Conservation (phyloP, 1,140 invertebrate species). For the Drosophila ogumai region DNA sequence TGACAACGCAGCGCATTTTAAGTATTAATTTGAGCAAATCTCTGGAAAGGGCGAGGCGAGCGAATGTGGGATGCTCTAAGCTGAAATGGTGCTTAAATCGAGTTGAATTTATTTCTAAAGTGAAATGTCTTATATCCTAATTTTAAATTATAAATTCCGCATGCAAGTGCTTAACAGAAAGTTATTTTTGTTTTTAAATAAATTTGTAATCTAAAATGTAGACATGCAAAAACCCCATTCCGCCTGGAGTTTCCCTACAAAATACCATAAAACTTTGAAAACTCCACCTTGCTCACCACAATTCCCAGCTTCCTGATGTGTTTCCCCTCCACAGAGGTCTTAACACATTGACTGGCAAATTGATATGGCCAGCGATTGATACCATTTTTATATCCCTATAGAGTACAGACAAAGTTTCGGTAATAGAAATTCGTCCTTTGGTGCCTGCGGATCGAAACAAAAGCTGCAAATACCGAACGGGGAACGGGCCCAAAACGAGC, state of each 20-base stretch:
- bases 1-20: conserved; percentile 76
- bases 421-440: conserved; percentile 59
- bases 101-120: neutral
- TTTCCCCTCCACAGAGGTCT: conserved; percentile 1
- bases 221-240: too few relatives aligned
- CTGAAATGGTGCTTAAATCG: neutral
- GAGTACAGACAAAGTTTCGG: conserved; percentile 66
- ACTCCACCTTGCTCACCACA: neutral
- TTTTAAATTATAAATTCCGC: neutral
- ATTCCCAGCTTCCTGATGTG: neutral
- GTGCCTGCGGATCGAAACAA: conserved; percentile 65
- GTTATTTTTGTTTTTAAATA: too few relatives aligned
- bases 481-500: conserved; percentile 17
- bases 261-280: neutral
- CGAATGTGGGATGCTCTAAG: conserved; percentile 38
- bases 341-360: conserved; percentile 37
- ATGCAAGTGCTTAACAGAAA: too few relatives aligned
- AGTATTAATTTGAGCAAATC: conserved; percentile 72
- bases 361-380: conserved; percentile 28
- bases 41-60: neutral
- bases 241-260: neutral
- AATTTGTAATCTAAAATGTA: neutral
- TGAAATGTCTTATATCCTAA: neutral
- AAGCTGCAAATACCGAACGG: conserved; percentile 60
- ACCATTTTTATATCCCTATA: conserved; percentile 31